A percentile compares a stretch with the other conserved stretches of the same genome.
Evolutionary conservation across 2,888 invertebrate species (phyloP).

Genomic region (Drosophila helvetica): DNA sequence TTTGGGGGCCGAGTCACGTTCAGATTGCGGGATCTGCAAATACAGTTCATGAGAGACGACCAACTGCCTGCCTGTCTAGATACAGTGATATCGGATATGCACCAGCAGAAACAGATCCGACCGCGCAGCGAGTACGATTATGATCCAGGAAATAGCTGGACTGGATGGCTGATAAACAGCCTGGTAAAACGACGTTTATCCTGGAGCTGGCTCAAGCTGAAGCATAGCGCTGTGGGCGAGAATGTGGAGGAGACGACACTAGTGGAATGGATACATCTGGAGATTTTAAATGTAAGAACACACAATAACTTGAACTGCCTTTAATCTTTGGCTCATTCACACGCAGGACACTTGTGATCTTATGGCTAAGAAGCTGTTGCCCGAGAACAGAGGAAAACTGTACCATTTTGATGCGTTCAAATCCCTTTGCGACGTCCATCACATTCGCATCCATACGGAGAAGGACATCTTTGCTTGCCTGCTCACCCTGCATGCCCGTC

Average conservation of each 20-base stretch:
- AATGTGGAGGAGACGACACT: constrained; percentile 44
- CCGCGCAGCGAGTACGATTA: constrained; percentile 84
- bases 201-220: constrained; percentile 85
- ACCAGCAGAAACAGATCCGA: constrained; percentile 84
- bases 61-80: constrained; percentile 83
- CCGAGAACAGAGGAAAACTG: constrained; percentile 85
- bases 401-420: constrained; percentile 84
- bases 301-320: neutral
- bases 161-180: constrained; percentile 86
- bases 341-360: constrained; percentile 71
- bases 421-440: constrained; percentile 31
- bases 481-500: constrained; percentile 84
- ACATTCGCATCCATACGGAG: constrained; percentile 44
- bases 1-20: constrained; percentile 86
- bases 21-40: constrained; percentile 86
- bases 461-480: constrained; percentile 84
- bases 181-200: constrained; percentile 85
- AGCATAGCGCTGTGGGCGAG: constrained; percentile 54
- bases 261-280: constrained; percentile 81
- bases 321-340: neutral
- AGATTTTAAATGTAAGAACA: constrained; percentile 70
- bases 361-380: constrained; percentile 62
- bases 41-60: constrained; percentile 85
- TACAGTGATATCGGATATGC: constrained; percentile 86
- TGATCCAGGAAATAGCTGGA: constrained; percentile 85